Conservation (phyloP, 2,888 invertebrate genomes). For the Hofmannophila pseudospretella region DNA sequence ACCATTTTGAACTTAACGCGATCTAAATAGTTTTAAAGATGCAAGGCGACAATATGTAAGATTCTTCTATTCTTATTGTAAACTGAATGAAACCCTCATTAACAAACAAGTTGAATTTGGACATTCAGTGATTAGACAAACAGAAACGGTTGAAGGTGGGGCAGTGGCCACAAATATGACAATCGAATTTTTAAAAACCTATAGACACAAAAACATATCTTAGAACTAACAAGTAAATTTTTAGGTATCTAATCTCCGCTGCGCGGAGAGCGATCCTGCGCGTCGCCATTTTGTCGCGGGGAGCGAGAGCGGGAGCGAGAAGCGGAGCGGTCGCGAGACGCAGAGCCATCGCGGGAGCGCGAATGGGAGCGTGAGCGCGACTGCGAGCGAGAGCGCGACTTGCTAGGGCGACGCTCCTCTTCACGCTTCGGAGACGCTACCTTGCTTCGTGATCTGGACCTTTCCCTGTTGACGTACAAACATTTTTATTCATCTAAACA, state of each 20-base stretch:
- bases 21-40: too few relatives aligned
- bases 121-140: too few relatives aligned
- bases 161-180: background rate
- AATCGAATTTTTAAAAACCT: background rate
- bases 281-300: conserved; percentile 61
- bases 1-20: too few relatives aligned
- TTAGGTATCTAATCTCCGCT: conserved; percentile 51
- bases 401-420: conserved; percentile 55
- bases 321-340: conserved; percentile 40
- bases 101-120: too few relatives aligned
- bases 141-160: background rate
- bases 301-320: conserved; percentile 49
- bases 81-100: too few relatives aligned
- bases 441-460: conserved; percentile 84
- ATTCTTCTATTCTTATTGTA: too few relatives aligned
- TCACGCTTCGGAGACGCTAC: conserved; percentile 68
- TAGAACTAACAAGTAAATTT: conserved; percentile 20
- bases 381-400: conserved; percentile 54
- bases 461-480: conserved; percentile 68
- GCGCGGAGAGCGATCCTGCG: conserved; percentile 59
- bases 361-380: conserved; percentile 41
- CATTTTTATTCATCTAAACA: too few relatives aligned
- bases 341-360: conserved; percentile 44
- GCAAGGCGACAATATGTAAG: too few relatives aligned
- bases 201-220: background rate